phyloP scores from a whole-genome alignment of 2,113 vertebrate genomes.

The Bungarus multicinctus region DNA sequence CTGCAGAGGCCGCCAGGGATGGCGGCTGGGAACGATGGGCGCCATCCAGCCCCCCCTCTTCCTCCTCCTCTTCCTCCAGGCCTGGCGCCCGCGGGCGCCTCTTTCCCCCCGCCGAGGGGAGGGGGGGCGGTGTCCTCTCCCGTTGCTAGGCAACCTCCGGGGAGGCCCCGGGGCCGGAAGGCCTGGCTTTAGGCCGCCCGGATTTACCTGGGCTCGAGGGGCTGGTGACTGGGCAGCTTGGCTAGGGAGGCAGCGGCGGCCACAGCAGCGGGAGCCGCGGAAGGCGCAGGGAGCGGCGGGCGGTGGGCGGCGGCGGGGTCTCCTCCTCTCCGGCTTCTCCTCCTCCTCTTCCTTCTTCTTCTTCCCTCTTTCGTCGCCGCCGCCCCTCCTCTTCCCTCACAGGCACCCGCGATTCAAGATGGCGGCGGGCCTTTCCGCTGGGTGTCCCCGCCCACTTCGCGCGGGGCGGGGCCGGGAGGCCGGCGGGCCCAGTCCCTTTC shows the following conservation, averaged over 20 bases:
- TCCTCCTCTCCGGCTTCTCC: constrained; percentile 1
- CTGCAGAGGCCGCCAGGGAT: too few species aligned
- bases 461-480: constrained; percentile 64
- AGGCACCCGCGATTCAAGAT: constrained; percentile 79
- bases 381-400: neutral
- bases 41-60: neutral
- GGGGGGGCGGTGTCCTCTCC: neutral
- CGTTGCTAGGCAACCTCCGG: neutral
- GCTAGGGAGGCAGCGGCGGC: constrained; percentile 34
- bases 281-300: neutral
- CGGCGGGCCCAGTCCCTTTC: constrained; percentile 1
- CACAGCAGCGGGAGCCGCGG: constrained; percentile 22
- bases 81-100: neutral
- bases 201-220: constrained; percentile 63
- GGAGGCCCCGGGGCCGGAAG: neutral
- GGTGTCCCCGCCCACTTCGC: constrained; percentile 84
- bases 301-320: constrained; percentile 25
- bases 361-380: neutral
- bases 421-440: constrained; percentile 79
- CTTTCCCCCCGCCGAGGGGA: rapidly evolving
- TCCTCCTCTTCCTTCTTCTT: neutral
- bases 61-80: neutral
- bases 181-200: neutral
- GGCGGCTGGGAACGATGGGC: neutral
- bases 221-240: constrained; percentile 68